Evolutionary conservation across 2,797 vertebrate species (phyloP), one percentile per base, ranked within the genome.

Genomic region (Nothura maculosa): DNA sequence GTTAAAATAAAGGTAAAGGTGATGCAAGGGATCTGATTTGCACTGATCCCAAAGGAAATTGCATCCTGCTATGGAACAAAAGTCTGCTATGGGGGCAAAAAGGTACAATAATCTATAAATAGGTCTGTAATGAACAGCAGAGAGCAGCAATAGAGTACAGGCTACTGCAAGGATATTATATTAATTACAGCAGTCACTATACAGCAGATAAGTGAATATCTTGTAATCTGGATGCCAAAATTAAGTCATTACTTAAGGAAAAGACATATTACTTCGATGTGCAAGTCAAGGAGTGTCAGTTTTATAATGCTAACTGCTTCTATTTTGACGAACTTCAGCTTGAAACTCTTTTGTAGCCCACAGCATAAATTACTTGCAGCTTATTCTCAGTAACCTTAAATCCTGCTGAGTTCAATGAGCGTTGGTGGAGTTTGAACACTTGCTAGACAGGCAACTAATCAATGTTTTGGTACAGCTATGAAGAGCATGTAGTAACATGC

Each of bases 51-150:
- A 45, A 36, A 63, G 17, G 38, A 30, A 90, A 40, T 9, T 58
- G 40, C 55, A 15, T 5, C 69, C 38, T 61, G 10, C 38, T 40
- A 25, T 2, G 4, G 68, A 47, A 68, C n/a, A 1, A 2, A 2
- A 0, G 54, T 69, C 38, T 61, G 14, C 38, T 40, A 20, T 1
- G 4, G 64, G 34, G 58, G 40, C 40, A 1, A 0, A 2, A 2
- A 0, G 63, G 38, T 3, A 3, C 16, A 1, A 45, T 7, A 30
- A 36, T 2, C 52, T 80, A 13, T 50, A 34, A 72, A 55, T 77
- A 34, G 10, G 16, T 64, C 45, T 6, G 10, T 61, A 32, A 36
- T 36, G 17, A 80, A 43, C 3, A 60, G 18, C 1, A 0, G 0
- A 34, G 32, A 82, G 21, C 40, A 57, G 12, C 60, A 20, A 43